Conservation (phyloP, 2,888 invertebrate genomes). For the Caenorhabditis panamensis region DNA sequence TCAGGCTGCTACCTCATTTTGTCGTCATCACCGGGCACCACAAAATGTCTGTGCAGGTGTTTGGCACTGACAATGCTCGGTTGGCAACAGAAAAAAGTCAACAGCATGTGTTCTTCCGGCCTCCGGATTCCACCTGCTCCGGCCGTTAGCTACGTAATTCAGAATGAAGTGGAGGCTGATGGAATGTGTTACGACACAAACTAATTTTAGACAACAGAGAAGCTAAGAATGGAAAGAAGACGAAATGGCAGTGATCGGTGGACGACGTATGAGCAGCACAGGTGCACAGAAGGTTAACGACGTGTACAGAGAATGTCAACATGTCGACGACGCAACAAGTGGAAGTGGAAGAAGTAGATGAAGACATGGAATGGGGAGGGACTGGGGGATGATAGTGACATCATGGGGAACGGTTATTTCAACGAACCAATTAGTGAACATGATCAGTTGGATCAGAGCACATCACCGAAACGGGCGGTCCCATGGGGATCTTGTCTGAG, state of each 20-base stretch:
- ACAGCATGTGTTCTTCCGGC: slow-evolving; percentile 33
- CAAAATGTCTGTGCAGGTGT: slow-evolving; percentile 45
- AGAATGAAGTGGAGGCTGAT: background rate
- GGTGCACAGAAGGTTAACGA: background rate
- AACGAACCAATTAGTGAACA: too few species aligned
- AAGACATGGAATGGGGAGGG: too few species aligned
- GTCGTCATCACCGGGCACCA: slow-evolving; percentile 38
- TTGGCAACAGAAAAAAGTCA: slow-evolving; percentile 38
- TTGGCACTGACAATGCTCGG: slow-evolving; percentile 32
- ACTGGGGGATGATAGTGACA: too few species aligned
- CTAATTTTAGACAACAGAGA: slow-evolving; percentile 31
- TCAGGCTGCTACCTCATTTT: slow-evolving; percentile 5
- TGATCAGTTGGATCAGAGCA: too few species aligned
- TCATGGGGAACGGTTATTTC: too few species aligned
- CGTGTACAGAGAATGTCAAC: too few species aligned
- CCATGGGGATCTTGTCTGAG: too few species aligned
- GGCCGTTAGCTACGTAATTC: slow-evolving; percentile 41
- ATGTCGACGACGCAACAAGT: too few species aligned
- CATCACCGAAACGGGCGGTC: too few species aligned
- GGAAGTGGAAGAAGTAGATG: too few species aligned
- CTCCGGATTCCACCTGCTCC: slow-evolving; percentile 19
- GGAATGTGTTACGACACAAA: slow-evolving; percentile 11
- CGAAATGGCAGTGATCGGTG: slow-evolving; percentile 13
- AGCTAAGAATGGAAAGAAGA: slow-evolving; percentile 28
- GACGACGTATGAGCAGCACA: slow-evolving; percentile 3